A percentile compares a stretch with the other conserved stretches of the same genome.
Conservation (phyloP, 1,140 invertebrate species). For the Bombyx mandarina region DNA sequence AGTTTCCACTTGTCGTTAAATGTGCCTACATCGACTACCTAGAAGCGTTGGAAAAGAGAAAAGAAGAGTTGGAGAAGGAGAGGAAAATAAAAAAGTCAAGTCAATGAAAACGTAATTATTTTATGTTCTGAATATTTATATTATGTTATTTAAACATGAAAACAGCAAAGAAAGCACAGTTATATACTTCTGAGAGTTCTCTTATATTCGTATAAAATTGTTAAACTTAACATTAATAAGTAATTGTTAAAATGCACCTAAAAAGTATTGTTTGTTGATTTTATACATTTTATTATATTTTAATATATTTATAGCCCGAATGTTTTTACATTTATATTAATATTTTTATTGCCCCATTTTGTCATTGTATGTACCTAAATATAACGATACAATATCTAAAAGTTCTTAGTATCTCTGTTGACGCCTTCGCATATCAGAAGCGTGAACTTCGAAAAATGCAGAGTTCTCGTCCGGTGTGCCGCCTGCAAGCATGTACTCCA, state of each 20-base stretch:
- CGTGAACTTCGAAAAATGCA: slow-evolving; percentile 36
- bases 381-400: neutral
- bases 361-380: neutral
- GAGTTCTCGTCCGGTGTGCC: slow-evolving; percentile 38
- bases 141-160: neutral
- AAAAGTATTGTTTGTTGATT: too few species aligned
- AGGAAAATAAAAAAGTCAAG: slow-evolving; percentile 39
- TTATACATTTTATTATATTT: too few species aligned
- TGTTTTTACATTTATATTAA: too few species aligned
- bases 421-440: slow-evolving; percentile 28
- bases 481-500: slow-evolving; percentile 76
- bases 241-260: too few species aligned
- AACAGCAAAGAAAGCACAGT: neutral
- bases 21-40: slow-evolving; percentile 56
- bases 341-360: neutral
- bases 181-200: too few species aligned
- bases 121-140: neutral
- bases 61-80: slow-evolving; percentile 32
- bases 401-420: slow-evolving; percentile 26
- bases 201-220: too few species aligned
- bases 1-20: slow-evolving; percentile 49
- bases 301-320: too few species aligned
- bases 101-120: slow-evolving; percentile 5
- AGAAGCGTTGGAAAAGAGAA: slow-evolving; percentile 41
- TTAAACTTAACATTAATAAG: too few species aligned